Evolutionary conservation across 2,113 vertebrate species (phyloP).

Genomic region (Dicrurus megarhynchus): DNA sequence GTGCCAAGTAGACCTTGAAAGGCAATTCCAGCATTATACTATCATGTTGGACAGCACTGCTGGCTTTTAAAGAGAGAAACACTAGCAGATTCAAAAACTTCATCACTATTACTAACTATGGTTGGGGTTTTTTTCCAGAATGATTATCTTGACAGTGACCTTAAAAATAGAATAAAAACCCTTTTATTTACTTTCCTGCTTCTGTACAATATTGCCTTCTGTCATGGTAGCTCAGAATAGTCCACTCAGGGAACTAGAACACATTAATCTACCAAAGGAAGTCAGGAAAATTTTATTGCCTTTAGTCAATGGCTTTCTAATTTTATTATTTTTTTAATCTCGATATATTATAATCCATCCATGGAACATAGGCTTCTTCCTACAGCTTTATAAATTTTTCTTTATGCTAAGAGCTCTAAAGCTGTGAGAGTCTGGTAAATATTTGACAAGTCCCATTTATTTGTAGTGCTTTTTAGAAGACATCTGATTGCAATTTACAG

Average conservation of each 20-base stretch:
- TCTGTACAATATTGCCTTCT: not conserved
- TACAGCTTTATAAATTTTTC: not conserved
- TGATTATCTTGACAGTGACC: not conserved
- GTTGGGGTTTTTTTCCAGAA: not conserved
- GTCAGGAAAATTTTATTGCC: not conserved
- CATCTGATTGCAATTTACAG: not conserved
- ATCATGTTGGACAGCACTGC: not conserved
- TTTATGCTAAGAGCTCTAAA: not conserved
- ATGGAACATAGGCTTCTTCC: not conserved
- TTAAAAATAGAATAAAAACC: not conserved
- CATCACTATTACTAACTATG: not conserved
- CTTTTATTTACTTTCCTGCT: not conserved
- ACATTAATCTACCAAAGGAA: not conserved
- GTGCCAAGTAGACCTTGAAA: not conserved
- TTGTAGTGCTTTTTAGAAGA: not conserved
- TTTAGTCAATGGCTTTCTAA: not conserved
- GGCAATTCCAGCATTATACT: not conserved
- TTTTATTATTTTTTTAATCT: not conserved
- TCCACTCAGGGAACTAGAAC: not conserved
- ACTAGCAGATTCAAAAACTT: not conserved
- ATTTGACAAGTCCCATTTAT: not conserved
- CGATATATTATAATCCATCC: not conserved
- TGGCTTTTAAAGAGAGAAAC: not conserved
- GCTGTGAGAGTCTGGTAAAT: not conserved
- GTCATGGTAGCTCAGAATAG: not conserved